Evolutionary conservation across 2,888 invertebrate species (phyloP).

Genomic region (Pyrocoelia pectoralis): DNA sequence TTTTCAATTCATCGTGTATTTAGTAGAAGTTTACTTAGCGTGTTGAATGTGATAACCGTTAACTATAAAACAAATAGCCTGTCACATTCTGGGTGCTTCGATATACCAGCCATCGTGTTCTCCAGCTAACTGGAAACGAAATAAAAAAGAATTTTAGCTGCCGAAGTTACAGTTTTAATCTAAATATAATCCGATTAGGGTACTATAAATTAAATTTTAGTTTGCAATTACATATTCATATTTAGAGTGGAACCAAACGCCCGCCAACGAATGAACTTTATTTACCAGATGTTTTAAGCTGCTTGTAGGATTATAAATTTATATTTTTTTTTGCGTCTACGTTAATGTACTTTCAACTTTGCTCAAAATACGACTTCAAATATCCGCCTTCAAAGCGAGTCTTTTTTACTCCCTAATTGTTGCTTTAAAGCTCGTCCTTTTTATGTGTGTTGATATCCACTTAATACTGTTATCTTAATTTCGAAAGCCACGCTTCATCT

Average conservation of each 20-base stretch:
- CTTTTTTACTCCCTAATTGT: conserved; percentile 4
- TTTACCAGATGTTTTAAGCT: conserved; percentile 40
- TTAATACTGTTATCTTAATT: too few species aligned
- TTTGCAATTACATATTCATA: conserved; percentile 50
- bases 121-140: conserved; percentile 23
- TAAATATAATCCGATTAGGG: conserved; percentile 47
- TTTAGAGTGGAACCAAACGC: conserved; percentile 37
- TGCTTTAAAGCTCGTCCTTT: conserved; percentile 15
- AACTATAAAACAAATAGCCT: conserved; percentile 35
- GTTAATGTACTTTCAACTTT: conserved; percentile 16
- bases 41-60: conserved; percentile 37
- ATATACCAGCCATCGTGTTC: conserved; percentile 29
- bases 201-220: conserved; percentile 48
- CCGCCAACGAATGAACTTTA: conserved; percentile 41
- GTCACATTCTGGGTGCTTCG: conserved; percentile 37
- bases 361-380: conserved; percentile 14
- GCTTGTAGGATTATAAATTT: conserved; percentile 26
- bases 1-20: conserved; percentile 40
- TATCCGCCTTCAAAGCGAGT: conserved; percentile 16
- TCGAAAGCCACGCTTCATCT: too few species aligned
- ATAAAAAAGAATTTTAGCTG: conserved; percentile 36
- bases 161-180: conserved; percentile 46
- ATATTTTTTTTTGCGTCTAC: conserved; percentile 22
- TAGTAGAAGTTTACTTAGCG: conserved; percentile 37
- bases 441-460: too few species aligned